Evolutionary conservation across 2,888 invertebrate genomes (phyloP), one percentile per base, ranked within the genome.

Genomic region (Craniophora ligustri): DNA sequence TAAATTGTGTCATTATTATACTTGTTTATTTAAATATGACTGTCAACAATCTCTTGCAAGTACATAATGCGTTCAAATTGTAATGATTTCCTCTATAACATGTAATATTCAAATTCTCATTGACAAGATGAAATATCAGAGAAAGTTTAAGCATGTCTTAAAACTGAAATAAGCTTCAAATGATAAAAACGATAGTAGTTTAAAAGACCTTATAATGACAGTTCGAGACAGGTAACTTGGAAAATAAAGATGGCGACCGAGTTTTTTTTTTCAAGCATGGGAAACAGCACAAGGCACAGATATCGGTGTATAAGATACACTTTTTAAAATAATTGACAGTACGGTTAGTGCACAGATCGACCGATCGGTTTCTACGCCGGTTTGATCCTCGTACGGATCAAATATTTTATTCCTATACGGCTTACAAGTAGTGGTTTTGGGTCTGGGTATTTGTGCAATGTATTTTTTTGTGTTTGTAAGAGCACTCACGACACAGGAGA

Each of bases 171-270:
- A n/a, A n/a, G n/a, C 32, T 42, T 40, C 15, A 35, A 19, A 41
- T n/a, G n/a, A n/a, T n/a, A n/a, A n/a, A n/a, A n/a, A n/a, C n/a
- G n/a, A n/a, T n/a, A n/a, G n/a, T n/a, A n/a, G n/a, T n/a, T n/a
- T n/a, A n/a, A n/a, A n/a, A n/a, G n/a, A n/a, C n/a, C n/a, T n/a
- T n/a, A n/a, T n/a, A n/a, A n/a, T n/a, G n/a, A n/a, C n/a, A n/a
- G n/a, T n/a, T n/a, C n/a, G n/a, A n/a, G n/a, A n/a, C 31, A 18
- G 51, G 42, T 60, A 68, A 59, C n/a, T n/a, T 49, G 59, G 32
- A 44, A 56, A 55, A 55, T 42, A 44, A 53, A 60, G 64, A 65
- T 46, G 41, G 35, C 53, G 7, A 51, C 53, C 32, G 41, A 15
- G 5, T 11, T 15, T 31, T 26, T 49, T 53, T 45, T 58, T n/a